phyloP scores from a whole-genome alignment of 1,140 invertebrate species.

The Portunus trituberculatus region DNA sequence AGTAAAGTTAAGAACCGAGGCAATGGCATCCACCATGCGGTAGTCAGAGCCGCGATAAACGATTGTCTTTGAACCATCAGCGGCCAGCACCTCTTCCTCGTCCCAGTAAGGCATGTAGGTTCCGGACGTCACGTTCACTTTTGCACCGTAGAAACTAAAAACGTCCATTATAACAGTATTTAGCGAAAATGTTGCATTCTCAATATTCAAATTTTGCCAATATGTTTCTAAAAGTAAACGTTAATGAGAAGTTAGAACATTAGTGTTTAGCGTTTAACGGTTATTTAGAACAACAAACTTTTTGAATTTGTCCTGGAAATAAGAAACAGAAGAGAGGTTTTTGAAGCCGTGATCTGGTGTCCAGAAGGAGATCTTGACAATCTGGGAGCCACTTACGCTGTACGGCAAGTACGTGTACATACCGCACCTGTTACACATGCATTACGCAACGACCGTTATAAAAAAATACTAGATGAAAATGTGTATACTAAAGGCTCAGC shows the following conservation, averaged over 20 bases:
- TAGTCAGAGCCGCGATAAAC: not conserved
- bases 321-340: not conserved
- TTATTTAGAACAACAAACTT: not conserved
- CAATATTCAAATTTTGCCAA: not conserved
- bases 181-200: too few relatives aligned
- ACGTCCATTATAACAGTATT: not conserved
- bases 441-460: too few relatives aligned
- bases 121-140: slow-evolving; percentile 36
- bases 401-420: too few relatives aligned
- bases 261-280: not conserved
- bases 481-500: too few relatives aligned
- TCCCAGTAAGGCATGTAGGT: slow-evolving; percentile 32
- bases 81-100: not conserved
- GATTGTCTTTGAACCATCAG: not conserved
- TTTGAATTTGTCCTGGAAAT: not conserved
- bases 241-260: not conserved
- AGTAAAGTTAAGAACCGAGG: slow-evolving; percentile 51
- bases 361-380: not conserved
- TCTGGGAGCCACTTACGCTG: too few relatives aligned
- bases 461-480: too few relatives aligned
- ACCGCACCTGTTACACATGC: too few relatives aligned
- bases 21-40: slow-evolving; percentile 26
- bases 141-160: slow-evolving; percentile 23
- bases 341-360: not conserved
- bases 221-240: not conserved